Base-by-base conservation (phyloP, 2,888 invertebrate species). In the Hyposoter dolosus region DNA sequence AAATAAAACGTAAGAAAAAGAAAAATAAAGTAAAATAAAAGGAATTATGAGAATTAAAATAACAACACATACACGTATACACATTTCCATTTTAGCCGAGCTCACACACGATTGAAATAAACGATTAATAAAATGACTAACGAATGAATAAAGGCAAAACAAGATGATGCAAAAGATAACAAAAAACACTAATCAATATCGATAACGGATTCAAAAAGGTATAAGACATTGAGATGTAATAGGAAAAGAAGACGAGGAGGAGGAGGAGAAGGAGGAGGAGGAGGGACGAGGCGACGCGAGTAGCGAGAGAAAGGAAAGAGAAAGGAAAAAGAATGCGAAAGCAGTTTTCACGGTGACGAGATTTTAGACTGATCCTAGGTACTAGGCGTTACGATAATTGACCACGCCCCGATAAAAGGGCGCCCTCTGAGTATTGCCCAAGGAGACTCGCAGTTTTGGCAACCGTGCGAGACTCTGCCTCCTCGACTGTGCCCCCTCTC, bases 321-420 rank as follows among this genome's bases (percentile, higher is more conserved):
- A 77, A 83, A 65, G 71, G 86, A 86, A 68, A 79, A 80, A 66
- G 76, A 87, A 85, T 68, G 68, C 93, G 90, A 92, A 93, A 90
- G 92, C 93, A 93, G 93, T 93, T 93, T 92, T 93, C 93, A 93
- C 93, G 93, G 94, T 93, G 91, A 93, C 93, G 94, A 94, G 94
- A 94, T 93, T 94, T 93, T 94, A 94, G 94, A 94, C 94, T 94
- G 94, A 94, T 93, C 94, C 63, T 94, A 92, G 91, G 93, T 94
- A 93, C 93, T 94, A 94, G 60, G 93, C 93, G 93, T 93, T 93
- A 93, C 89, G 91, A 91, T 89, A 89, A 83, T 91, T 92, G 92
- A 91, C 91, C 91, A 89, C 83, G 89, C 89, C 90, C 91, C 90
- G 89, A 89, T 89, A 81, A 69, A 87, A 90, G 91, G 86, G 91